Conservation (phyloP, 2,797 vertebrate genomes). For the Jordanella pulchra region DNA sequence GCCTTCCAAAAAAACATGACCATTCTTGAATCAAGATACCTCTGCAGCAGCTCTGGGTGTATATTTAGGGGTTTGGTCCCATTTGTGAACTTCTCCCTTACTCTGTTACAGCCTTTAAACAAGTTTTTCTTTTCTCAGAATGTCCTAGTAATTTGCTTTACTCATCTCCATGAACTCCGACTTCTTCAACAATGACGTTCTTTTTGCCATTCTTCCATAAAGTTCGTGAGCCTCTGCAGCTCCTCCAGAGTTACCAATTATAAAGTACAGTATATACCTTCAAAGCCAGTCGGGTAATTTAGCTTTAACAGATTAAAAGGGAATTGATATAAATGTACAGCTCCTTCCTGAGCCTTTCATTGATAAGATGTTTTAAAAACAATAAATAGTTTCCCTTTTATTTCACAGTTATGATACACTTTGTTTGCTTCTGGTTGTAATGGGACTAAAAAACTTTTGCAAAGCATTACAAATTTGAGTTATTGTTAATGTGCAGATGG, state of each 20-base stretch:
- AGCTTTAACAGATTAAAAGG: not conserved
- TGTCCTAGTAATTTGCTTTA: not conserved
- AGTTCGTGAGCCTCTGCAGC: no score
- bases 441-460: not conserved
- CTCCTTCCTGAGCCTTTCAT: no score
- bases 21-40: not conserved
- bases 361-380: not conserved
- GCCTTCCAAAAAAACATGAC: no score
- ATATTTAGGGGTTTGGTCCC: not conserved
- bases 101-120: not conserved
- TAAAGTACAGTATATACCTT: not conserved
- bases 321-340: not conserved
- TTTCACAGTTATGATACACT: not conserved
- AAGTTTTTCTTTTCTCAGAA: not conserved
- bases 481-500: conserved; percentile 61
- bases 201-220: no score
- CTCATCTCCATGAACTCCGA: not conserved
- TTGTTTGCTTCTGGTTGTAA: not conserved
- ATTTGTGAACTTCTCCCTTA: not conserved
- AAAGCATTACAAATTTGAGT: conserved; percentile 37
- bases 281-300: not conserved
- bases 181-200: no score
- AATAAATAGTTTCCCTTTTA: not conserved
- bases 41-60: not conserved
- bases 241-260: not conserved